phyloP scores from a whole-genome alignment of 2,113 vertebrate genomes.

The Argyrosomus japonicus region DNA sequence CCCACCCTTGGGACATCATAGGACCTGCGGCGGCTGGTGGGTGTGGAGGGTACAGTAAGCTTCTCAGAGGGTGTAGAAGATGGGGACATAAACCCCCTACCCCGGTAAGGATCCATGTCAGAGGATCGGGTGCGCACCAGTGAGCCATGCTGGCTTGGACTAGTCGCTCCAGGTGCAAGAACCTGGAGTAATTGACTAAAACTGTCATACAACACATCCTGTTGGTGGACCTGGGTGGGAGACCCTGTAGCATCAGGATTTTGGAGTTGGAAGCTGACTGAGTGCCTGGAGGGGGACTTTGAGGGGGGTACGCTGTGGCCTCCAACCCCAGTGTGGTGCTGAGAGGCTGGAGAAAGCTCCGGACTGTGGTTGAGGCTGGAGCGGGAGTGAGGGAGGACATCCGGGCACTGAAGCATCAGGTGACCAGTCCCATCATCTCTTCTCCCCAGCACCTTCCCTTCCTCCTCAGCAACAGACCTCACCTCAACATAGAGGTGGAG shows the following conservation, averaged over 20 bases:
- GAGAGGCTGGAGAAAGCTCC: slow-evolving; percentile 55
- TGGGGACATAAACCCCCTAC: slow-evolving; percentile 40
- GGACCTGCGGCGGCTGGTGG: slow-evolving; percentile 57
- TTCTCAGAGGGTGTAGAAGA: slow-evolving; percentile 64
- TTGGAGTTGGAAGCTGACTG: slow-evolving; percentile 75
- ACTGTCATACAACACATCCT: slow-evolving; percentile 62
- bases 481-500: slow-evolving; percentile 86
- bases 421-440: slow-evolving; percentile 36
- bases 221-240: slow-evolving; percentile 40
- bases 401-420: slow-evolving; percentile 65
- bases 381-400: slow-evolving; percentile 69
- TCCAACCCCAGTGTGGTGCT: slow-evolving; percentile 54
- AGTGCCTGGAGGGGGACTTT: slow-evolving; percentile 74
- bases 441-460: slow-evolving; percentile 33
- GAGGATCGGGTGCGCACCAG: slow-evolving; percentile 69
- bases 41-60: slow-evolving; percentile 88
- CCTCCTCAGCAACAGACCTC: slow-evolving; percentile 78
- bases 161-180: slow-evolving; percentile 57
- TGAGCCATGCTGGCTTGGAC: slow-evolving; percentile 65
- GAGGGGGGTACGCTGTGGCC: slow-evolving; percentile 62
- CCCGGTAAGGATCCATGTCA: slow-evolving; percentile 71
- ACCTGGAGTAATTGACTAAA: slow-evolving; percentile 70
- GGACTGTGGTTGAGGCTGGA: slow-evolving; percentile 58
- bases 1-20: slow-evolving; percentile 41
- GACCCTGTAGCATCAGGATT: slow-evolving; percentile 52